These are phyloP conservation scores for Phthorimaea operculella DNA, from an alignment of 1,140 invertebrate species.

Conservation along the genomic window DNA sequence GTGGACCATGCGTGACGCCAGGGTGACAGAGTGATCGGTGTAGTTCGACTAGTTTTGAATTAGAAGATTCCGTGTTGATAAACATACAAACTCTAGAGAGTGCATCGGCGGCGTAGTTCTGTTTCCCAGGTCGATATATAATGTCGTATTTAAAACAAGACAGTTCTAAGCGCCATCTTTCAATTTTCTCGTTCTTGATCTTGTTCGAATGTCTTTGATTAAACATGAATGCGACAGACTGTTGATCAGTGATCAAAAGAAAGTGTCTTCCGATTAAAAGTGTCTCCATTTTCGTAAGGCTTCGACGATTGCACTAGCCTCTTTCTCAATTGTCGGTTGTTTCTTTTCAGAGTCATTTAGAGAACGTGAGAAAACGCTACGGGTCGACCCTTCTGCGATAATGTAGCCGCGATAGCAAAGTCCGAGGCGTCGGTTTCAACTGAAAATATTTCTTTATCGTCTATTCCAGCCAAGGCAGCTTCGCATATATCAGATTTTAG, in stretches of 20 bases:
- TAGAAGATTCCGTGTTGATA: not conserved
- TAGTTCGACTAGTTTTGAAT: slow-evolving; percentile 3
- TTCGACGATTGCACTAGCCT: slow-evolving; percentile 16
- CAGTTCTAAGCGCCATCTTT: slow-evolving; percentile 11
- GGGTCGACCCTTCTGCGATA: slow-evolving; percentile 34
- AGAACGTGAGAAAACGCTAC: slow-evolving; percentile 16
- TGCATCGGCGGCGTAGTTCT: slow-evolving; percentile 17
- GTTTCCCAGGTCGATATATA: slow-evolving; percentile 17
- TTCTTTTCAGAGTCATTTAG: slow-evolving; percentile 12
- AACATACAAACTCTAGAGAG: slow-evolving; percentile 18
- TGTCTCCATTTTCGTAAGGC: slow-evolving; percentile 14
- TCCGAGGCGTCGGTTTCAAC: slow-evolving; percentile 48
- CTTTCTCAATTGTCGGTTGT: slow-evolving; percentile 16
- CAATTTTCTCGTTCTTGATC: slow-evolving; percentile 11
- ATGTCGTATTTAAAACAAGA: slow-evolving; percentile 14
- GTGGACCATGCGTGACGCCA: slow-evolving; percentile 19
- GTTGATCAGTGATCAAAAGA: slow-evolving; percentile 10
- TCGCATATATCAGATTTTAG: not conserved
- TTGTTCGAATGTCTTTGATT: slow-evolving; percentile 8
- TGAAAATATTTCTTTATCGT: not conserved
- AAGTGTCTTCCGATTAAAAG: slow-evolving; percentile 6
- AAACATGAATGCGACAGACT: slow-evolving; percentile 11
- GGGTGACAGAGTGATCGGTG: slow-evolving; percentile 15
- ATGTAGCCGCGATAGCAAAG: slow-evolving; percentile 41
- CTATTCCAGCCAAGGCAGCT: not conserved